phyloP scores from a whole-genome alignment of 30 jellyfish, hydroid and myxozoan genomes.

The Turritopsis dohrnii region DNA sequence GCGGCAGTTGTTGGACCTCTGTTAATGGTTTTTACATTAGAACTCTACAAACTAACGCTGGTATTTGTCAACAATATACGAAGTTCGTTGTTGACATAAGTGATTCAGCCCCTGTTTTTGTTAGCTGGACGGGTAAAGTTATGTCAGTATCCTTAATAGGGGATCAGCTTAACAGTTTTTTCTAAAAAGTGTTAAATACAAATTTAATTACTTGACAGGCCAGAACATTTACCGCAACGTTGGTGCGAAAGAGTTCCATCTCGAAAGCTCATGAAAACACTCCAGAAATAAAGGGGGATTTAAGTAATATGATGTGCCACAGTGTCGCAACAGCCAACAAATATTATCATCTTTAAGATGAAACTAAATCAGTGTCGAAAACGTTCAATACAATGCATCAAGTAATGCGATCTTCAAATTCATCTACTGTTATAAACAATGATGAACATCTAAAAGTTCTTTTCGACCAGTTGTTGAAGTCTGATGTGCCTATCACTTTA shows the following conservation, averaged over 20 bases:
- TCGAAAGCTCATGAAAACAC: neutral
- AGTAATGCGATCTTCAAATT: neutral
- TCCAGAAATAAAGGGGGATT: neutral
- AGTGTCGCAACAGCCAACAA: neutral
- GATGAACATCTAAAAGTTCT: neutral
- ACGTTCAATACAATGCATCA: neutral
- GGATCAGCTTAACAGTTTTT: neutral
- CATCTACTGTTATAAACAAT: neutral
- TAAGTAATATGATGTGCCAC: neutral
- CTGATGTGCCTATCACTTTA: neutral
- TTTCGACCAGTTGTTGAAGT: neutral
- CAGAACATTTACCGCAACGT: neutral
- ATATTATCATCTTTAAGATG: neutral
- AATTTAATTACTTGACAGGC: neutral
- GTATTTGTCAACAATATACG: neutral
- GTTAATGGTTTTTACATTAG: neutral
- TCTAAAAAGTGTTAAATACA: neutral
- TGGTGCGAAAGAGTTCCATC: neutral
- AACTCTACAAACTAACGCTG: neutral
- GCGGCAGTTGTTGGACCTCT: neutral
- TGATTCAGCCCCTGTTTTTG: neutral
- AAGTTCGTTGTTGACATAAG: neutral
- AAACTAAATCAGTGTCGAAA: neutral
- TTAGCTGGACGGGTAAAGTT: neutral
- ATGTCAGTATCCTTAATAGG: neutral